Evolutionary conservation across 2,888 invertebrate species (phyloP).

Genomic region (Theretra japonica): DNA sequence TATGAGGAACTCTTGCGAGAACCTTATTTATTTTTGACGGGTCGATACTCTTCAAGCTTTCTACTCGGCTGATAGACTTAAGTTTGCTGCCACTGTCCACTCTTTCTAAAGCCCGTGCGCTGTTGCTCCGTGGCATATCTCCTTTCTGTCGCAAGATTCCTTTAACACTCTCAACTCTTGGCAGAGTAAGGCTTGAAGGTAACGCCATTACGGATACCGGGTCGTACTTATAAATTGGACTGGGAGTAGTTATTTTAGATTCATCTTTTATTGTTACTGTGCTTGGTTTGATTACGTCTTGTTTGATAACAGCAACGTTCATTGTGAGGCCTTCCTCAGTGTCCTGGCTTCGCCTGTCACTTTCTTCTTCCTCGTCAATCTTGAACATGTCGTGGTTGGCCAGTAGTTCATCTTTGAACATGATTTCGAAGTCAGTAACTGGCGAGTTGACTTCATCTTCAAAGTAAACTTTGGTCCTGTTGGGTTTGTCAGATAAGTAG

Average conservation of each 20-base stretch:
- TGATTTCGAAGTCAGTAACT: constrained; percentile 81
- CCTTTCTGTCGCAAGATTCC: constrained; percentile 68
- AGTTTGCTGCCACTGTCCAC: constrained; percentile 65
- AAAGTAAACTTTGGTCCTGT: constrained; percentile 79
- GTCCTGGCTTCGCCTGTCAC: constrained; percentile 66
- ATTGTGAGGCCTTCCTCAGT: constrained; percentile 77
- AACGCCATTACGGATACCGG: constrained; percentile 65
- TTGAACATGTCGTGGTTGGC: constrained; percentile 76
- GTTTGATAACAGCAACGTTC: constrained; percentile 73
- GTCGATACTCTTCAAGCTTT: constrained; percentile 76
- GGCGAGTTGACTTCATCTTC: constrained; percentile 81
- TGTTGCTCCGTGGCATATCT: constrained; percentile 69
- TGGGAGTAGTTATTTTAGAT: constrained; percentile 73
- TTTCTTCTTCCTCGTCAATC: constrained; percentile 80
- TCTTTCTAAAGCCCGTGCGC: constrained; percentile 69
- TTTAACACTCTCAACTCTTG: constrained; percentile 76
- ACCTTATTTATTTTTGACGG: constrained; percentile 75
- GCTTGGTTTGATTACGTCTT: constrained; percentile 75
- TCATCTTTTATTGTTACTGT: constrained; percentile 78
- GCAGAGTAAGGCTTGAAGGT: constrained; percentile 68
- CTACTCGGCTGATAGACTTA: constrained; percentile 70
- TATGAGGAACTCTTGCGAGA: constrained; percentile 72
- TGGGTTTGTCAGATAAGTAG: constrained; percentile 71
- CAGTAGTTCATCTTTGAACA: constrained; percentile 81
- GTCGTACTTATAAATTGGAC: constrained; percentile 73